phyloP scores from a whole-genome alignment of 2,797 vertebrate genomes.

The Sebastes melanostomus region DNA sequence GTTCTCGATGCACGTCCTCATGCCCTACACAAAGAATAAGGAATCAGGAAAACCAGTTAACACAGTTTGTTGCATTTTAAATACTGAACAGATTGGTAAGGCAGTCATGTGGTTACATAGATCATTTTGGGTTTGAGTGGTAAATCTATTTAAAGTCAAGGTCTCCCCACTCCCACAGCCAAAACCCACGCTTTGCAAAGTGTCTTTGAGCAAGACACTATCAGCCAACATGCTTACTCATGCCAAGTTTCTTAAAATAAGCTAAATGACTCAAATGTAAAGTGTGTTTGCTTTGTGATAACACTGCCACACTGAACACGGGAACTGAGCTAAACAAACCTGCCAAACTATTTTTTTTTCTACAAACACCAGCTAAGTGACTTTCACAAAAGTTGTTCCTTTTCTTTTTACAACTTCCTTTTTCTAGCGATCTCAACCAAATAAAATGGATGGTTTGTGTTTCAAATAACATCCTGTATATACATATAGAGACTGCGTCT shows the following conservation, averaged over 20 bases:
- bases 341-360: not conserved
- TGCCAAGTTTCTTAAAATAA: not conserved
- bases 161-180: not conserved
- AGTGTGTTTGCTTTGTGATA: conserved; percentile 7
- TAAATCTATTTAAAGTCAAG: not conserved
- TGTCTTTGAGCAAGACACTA: not conserved
- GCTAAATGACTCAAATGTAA: not conserved
- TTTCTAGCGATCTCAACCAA: not conserved
- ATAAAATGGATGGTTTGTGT: not conserved
- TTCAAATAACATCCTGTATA: not conserved
- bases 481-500: not conserved
- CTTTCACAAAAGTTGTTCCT: not conserved
- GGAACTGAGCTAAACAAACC: not conserved
- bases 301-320: not conserved
- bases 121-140: not conserved
- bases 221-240: not conserved
- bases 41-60: not conserved
- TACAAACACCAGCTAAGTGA: not conserved
- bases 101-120: not conserved
- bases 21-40: conserved; percentile 78
- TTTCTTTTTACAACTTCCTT: not conserved
- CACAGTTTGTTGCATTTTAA: not conserved
- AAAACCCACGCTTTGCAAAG: not conserved
- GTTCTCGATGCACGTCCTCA: conserved; percentile 84
- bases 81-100: not conserved